These are phyloP conservation scores for Illadopsis cleaveri DNA, from an alignment of 2,113 vertebrate species.

Conservation along the genomic window DNA sequence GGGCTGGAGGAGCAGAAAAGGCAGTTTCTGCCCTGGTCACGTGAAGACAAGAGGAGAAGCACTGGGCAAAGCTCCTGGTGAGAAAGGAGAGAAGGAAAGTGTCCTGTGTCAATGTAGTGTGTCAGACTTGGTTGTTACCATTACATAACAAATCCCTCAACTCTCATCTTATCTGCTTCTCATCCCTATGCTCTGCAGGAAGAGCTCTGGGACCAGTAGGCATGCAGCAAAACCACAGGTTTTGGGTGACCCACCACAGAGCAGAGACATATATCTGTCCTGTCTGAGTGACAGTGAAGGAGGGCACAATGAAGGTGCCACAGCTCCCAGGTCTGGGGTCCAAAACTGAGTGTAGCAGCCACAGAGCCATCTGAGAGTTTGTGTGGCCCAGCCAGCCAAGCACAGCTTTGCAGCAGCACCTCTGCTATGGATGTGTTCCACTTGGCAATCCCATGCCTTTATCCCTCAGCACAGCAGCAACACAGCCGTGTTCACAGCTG, in stretches of 20 bases:
- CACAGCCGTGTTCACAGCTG: rapidly evolving
- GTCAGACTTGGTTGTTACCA: not conserved
- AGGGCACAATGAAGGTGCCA: rapidly evolving
- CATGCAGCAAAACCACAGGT: not conserved
- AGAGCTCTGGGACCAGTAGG: not conserved
- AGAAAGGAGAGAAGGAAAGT: not conserved
- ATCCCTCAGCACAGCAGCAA: rapidly evolving
- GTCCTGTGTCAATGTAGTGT: not conserved
- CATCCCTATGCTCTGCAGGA: not conserved
- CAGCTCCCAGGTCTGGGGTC: too few species aligned
- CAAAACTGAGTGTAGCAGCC: not conserved
- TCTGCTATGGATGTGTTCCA: rapidly evolving
- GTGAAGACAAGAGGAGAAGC: rapidly evolving
- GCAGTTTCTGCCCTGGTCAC: not conserved
- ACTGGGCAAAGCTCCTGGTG: not conserved
- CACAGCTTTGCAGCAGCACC: not conserved
- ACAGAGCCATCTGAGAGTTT: not conserved
- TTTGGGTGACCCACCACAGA: not conserved
- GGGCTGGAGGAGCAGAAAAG: not conserved
- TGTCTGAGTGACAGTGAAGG: not conserved
- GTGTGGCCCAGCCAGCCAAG: not conserved
- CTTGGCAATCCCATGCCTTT: not conserved
- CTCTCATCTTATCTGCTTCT: not conserved
- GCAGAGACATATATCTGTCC: not conserved
- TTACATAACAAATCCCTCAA: not conserved